Conservation (phyloP, 2,888 invertebrate species). For the Pristionchus entomophagus region DNA sequence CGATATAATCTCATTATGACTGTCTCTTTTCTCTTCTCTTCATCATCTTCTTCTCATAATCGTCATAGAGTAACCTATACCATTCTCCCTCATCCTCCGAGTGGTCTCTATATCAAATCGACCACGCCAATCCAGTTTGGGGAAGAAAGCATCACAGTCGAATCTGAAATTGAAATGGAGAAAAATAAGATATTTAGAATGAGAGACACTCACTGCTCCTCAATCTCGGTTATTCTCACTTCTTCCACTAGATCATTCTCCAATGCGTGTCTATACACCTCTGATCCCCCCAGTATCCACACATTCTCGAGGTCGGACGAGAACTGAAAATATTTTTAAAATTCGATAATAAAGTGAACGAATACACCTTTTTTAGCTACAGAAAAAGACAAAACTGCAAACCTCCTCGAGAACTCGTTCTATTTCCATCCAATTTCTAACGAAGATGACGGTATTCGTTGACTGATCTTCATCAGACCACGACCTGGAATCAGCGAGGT, state of each 20-base stretch:
- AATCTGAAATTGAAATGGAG: neutral
- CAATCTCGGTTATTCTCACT: slow-evolving; percentile 31
- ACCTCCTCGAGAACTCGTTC: neutral
- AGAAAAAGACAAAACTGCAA: neutral
- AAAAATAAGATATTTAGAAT: neutral
- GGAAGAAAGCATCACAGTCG: slow-evolving; percentile 30
- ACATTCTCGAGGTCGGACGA: slow-evolving; percentile 25
- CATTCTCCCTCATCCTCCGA: neutral
- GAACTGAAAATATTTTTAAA: neutral
- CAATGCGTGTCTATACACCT: slow-evolving; percentile 14
- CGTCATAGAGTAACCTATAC: slow-evolving; percentile 1
- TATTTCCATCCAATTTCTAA: neutral
- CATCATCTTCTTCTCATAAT: neutral
- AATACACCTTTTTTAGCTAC: no score
- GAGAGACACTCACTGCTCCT: neutral
- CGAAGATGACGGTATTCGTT: neutral
- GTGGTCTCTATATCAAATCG: neutral
- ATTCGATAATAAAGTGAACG: neutral
- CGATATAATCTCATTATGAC: neutral
- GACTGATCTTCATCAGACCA: neutral
- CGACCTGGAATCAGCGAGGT: neutral
- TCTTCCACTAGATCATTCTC: slow-evolving; percentile 36
- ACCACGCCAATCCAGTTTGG: neutral
- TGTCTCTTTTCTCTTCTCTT: neutral
- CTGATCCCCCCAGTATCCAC: slow-evolving; percentile 42